Percentiles rank a stretch among this genome's conserved stretches.
These are phyloP conservation scores for Muraenolepis orangiensis DNA, from an alignment of 2,797 vertebrate genomes.

Conservation along the genomic window DNA sequence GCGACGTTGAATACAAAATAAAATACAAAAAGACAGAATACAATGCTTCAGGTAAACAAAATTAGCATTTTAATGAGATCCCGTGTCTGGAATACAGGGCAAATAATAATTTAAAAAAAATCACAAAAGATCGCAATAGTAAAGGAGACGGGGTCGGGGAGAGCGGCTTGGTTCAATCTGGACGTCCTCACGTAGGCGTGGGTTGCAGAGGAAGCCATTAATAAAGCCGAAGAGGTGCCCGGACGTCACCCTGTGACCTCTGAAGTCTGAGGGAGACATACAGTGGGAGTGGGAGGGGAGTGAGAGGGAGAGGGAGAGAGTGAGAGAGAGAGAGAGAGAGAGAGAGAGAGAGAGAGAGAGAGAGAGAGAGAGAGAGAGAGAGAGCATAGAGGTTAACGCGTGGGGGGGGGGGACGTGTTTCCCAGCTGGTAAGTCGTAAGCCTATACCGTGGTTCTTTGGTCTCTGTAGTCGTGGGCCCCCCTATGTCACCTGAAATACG, in stretches of 20 bases:
- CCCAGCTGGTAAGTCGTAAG: background rate
- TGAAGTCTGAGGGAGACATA: background rate
- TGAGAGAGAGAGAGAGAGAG: background rate
- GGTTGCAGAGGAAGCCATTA: background rate
- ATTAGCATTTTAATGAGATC: conserved; percentile 18
- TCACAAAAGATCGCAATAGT: background rate
- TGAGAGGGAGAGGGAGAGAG: conserved; percentile 4
- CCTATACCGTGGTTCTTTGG: background rate
- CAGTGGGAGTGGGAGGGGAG: too few relatives aligned
- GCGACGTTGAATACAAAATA: conserved; percentile 25
- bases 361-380: background rate
- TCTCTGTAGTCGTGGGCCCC: conserved; percentile 4
- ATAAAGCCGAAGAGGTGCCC: conserved; percentile 25
- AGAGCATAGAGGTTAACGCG: background rate
- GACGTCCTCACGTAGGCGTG: background rate
- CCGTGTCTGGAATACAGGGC: background rate
- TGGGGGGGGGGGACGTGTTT: background rate
- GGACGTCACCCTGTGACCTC: conserved; percentile 35
- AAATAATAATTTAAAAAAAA: too few relatives aligned
- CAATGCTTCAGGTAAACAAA: conserved; percentile 33
- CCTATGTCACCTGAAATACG: conserved; percentile 6
- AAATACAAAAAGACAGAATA: conserved; percentile 24
- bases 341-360: background rate
- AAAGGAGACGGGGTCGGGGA: background rate
- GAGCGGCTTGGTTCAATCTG: background rate